phyloP scores from a whole-genome alignment of 2,113 vertebrate genomes.

The Bagarius yarrelli region DNA sequence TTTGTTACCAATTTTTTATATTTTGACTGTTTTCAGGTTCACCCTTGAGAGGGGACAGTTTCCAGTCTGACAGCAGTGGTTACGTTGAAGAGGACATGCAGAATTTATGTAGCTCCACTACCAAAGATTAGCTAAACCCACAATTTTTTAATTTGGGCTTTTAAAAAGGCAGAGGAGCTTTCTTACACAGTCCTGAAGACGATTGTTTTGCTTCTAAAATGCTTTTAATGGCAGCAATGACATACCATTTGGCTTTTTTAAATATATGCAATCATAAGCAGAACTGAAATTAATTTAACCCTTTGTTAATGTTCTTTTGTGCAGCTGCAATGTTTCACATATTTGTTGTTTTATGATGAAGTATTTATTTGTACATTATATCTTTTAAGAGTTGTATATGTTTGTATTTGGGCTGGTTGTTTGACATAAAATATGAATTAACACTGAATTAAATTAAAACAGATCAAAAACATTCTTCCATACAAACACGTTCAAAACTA shows the following conservation, averaged over 20 bases:
- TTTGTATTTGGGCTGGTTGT: background rate
- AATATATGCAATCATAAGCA: conserved; percentile 2
- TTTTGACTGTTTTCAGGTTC: conserved; percentile 56
- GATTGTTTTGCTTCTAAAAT: background rate
- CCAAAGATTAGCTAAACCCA: conserved; percentile 31
- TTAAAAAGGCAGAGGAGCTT: background rate
- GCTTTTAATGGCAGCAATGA: background rate
- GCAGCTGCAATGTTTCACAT: background rate
- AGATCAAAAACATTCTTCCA: background rate
- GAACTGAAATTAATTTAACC: background rate
- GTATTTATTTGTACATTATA: conserved; percentile 32
- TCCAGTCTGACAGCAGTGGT: conserved; percentile 78
- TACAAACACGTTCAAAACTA: background rate
- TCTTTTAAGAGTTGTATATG: background rate
- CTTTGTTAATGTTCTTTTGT: background rate
- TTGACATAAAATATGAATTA: background rate
- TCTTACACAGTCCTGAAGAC: background rate
- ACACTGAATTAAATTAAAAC: conserved; percentile 10
- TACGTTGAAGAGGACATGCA: conserved; percentile 68
- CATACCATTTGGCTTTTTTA: background rate
- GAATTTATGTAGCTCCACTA: background rate
- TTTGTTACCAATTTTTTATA: background rate
- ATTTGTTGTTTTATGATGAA: conserved; percentile 19
- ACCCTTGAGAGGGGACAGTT: conserved; percentile 66
- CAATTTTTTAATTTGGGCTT: background rate